phyloP scores from a whole-genome alignment of 2,797 vertebrate species.

The Pangasius sanitwongsei region DNA sequence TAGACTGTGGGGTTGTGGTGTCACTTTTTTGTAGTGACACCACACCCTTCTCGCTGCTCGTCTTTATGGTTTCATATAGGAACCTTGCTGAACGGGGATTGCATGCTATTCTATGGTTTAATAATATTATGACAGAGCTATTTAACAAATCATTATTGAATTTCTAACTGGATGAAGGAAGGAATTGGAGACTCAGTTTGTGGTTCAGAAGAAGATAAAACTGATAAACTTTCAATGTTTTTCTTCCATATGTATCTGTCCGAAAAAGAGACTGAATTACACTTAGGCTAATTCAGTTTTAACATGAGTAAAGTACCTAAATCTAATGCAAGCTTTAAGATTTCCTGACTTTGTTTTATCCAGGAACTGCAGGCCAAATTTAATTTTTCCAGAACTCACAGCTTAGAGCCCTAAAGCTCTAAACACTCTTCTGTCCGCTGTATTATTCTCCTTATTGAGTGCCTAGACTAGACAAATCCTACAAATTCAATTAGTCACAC shows the following conservation, averaged over 20 bases:
- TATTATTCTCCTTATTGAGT: background rate
- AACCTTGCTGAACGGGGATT: background rate
- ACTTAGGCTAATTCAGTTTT: background rate
- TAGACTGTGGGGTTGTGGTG: background rate
- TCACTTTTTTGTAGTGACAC: background rate
- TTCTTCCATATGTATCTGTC: background rate
- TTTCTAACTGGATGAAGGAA: background rate
- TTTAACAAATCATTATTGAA: too few relatives aligned
- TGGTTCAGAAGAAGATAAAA: background rate
- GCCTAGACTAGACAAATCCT: background rate
- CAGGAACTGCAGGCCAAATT: background rate
- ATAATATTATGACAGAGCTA: background rate
- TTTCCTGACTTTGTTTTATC: background rate
- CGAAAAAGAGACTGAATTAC: background rate
- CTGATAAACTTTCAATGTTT: background rate
- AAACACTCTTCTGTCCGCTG: background rate
- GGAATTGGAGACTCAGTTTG: background rate
- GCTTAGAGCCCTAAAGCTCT: background rate
- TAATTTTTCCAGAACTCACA: background rate
- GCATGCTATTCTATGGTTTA: too few relatives aligned
- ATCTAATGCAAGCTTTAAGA: background rate
- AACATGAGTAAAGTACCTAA: background rate
- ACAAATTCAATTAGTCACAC: background rate
- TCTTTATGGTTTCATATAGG: background rate
- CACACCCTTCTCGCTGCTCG: background rate